Evolutionary conservation across 1,140 invertebrate species (phyloP).

Genomic region (Lamellibrachia luymesi): DNA sequence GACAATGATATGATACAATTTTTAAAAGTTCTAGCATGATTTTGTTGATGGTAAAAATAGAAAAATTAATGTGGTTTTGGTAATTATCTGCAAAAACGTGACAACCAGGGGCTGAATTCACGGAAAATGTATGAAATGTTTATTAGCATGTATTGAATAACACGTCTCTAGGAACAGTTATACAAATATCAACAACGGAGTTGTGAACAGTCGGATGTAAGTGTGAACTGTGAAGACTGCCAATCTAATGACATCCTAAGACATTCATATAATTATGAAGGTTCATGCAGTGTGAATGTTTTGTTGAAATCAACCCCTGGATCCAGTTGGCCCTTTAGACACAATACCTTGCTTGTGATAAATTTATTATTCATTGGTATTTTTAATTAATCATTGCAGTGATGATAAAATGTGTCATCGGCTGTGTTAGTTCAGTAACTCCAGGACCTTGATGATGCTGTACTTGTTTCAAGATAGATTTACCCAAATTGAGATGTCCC

Average conservation of each 20-base stretch:
- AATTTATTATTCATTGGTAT: background rate
- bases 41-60: background rate
- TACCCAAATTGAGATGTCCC: background rate
- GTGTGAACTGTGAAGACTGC: background rate
- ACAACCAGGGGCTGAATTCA: background rate
- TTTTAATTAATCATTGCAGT: background rate
- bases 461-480: background rate
- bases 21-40: background rate
- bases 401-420: background rate
- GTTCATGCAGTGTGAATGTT: background rate
- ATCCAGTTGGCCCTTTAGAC: background rate
- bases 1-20: background rate
- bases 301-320: background rate
- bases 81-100: background rate
- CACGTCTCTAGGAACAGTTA: background rate
- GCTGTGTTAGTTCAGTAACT: background rate
- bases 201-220: background rate
- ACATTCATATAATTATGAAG: background rate
- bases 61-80: background rate
- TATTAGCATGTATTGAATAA: background rate
- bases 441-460: background rate
- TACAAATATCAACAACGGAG: background rate
- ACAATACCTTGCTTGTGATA: background rate
- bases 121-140: background rate
- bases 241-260: too few relatives aligned